Conservation (phyloP, 1,140 invertebrate genomes). For the Geopemphigus sp. region DNA sequence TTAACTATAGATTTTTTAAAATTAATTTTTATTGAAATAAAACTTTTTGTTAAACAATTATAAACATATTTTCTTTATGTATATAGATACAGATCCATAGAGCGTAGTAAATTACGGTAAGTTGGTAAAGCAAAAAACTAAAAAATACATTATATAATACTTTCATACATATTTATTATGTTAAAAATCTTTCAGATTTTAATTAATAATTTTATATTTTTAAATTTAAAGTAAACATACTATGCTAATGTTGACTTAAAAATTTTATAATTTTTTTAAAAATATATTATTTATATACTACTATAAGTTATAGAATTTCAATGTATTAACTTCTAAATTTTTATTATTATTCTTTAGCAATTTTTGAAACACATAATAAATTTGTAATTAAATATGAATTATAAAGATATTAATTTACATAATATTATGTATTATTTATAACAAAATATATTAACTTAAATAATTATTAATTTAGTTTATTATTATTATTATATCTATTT, state of each 20-base stretch:
- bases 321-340: background rate
- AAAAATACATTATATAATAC: background rate
- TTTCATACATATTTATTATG: constrained; percentile 7
- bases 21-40: too few relatives aligned
- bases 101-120: constrained; percentile 45
- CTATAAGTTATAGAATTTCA: background rate
- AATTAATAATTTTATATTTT: background rate
- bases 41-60: background rate
- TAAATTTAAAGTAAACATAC: too few relatives aligned
- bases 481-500: background rate
- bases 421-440: constrained; percentile 10
- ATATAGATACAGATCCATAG: constrained; percentile 42
- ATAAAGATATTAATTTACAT: constrained; percentile 3
- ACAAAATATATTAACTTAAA: background rate
- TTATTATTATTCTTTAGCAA: background rate
- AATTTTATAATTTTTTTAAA: too few relatives aligned
- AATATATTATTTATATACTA: background rate
- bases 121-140: constrained; percentile 4
- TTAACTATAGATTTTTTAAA: too few relatives aligned
- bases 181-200: background rate
- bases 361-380: background rate
- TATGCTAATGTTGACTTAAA: too few relatives aligned
- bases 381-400: background rate
- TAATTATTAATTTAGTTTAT: background rate
- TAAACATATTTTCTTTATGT: constrained; percentile 40